Conservation (phyloP, 2,113 vertebrate species). For the Sander vitreus region DNA sequence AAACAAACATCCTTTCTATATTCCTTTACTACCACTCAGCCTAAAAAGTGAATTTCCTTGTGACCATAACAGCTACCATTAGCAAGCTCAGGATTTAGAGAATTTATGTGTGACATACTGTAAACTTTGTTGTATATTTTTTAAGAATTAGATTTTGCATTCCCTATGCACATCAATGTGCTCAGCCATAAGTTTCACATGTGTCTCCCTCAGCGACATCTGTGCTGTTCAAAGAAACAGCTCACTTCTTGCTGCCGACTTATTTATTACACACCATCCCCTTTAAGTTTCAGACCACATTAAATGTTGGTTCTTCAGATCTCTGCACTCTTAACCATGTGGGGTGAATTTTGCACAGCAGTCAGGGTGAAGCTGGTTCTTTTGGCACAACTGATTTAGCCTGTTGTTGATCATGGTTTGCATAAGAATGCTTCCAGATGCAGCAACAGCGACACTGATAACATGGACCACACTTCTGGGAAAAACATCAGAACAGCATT, state of each 20-base stretch:
- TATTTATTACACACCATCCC: constrained; percentile 59
- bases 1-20: background rate
- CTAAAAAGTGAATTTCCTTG: constrained; percentile 4
- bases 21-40: background rate
- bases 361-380: constrained; percentile 34
- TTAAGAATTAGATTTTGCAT: constrained; percentile 16
- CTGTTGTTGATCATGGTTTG: constrained; percentile 65
- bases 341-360: constrained; percentile 53
- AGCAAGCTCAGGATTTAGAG: background rate
- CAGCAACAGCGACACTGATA: constrained; percentile 32
- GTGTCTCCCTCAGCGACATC: constrained; percentile 55
- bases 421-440: constrained; percentile 70
- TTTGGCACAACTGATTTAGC: constrained; percentile 61
- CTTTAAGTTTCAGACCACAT: constrained; percentile 69
- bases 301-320: constrained; percentile 69
- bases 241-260: constrained; percentile 43
- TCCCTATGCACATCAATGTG: constrained; percentile 28
- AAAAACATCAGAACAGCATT: constrained; percentile 11
- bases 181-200: constrained; percentile 58
- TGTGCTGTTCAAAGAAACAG: constrained; percentile 49
- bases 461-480: constrained; percentile 8
- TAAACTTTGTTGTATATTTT: constrained; percentile 10
- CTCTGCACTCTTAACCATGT: constrained; percentile 63
- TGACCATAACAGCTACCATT: background rate
- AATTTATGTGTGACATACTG: background rate